Conservation (phyloP, 2,888 invertebrate species). For the Hesperia comma region DNA sequence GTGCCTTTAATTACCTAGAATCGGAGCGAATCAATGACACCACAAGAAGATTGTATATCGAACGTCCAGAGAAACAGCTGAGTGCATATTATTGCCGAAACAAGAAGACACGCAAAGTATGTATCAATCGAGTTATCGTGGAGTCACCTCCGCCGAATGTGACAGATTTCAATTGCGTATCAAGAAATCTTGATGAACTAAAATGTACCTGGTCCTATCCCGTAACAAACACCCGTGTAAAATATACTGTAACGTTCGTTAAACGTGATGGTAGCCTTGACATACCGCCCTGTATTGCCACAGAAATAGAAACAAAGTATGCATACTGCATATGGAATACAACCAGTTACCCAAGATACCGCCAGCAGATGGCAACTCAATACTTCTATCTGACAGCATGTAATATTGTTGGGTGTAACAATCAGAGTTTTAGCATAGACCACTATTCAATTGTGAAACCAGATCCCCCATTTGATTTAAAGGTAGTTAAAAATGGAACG, state of each 20-base stretch:
- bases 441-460: too few species aligned
- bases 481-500: conserved; percentile 56
- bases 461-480: too few species aligned
- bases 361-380: too few species aligned
- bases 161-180: conserved; percentile 88
- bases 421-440: too few species aligned
- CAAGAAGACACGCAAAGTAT: conserved; percentile 57
- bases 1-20: too few species aligned
- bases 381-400: too few species aligned
- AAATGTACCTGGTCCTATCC: conserved; percentile 89
- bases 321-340: too few species aligned
- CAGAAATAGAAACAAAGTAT: conserved; percentile 45
- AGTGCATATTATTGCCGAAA: conserved; percentile 84
- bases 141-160: conserved; percentile 86
- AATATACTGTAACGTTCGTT: conserved; percentile 59
- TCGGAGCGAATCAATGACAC: too few species aligned
- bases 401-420: too few species aligned
- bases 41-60: too few species aligned
- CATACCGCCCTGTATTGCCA: conserved; percentile 52
- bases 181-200: conserved; percentile 88
- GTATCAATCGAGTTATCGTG: conserved; percentile 63
- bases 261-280: conserved; percentile 54
- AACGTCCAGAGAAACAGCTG: too few species aligned
- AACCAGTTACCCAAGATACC: too few species aligned
- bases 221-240: conserved; percentile 62